Evolutionary conservation across 2,888 invertebrate species (phyloP).

Genomic region (Ferdinandea cuprea): DNA sequence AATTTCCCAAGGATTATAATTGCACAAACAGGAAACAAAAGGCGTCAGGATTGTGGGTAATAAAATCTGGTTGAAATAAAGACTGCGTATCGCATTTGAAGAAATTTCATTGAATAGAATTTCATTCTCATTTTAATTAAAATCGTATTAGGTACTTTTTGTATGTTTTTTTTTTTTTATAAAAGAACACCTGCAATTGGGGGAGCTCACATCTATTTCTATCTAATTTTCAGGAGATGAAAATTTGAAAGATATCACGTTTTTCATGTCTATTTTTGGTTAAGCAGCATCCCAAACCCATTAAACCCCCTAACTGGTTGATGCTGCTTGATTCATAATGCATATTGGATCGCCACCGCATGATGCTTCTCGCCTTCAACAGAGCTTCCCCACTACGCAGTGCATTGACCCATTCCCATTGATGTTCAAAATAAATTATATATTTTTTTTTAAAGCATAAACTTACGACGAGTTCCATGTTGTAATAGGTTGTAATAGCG

Average conservation of each 20-base stretch:
- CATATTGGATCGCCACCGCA: background rate
- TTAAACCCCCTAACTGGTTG: slow-evolving; percentile 17
- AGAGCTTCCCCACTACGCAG: slow-evolving; percentile 32
- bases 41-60: slow-evolving; percentile 35
- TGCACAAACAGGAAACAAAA: slow-evolving; percentile 52
- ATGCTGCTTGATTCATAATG: slow-evolving; percentile 4
- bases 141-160: too few relatives aligned
- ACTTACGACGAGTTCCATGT: background rate
- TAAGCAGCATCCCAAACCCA: background rate
- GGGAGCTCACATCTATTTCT: slow-evolving; percentile 9
- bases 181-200: slow-evolving; percentile 4
- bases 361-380: background rate
- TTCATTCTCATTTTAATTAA: slow-evolving; percentile 53
- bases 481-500: slow-evolving; percentile 13
- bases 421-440: slow-evolving; percentile 7
- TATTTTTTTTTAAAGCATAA: slow-evolving; percentile 33
- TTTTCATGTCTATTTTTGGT: slow-evolving; percentile 23
- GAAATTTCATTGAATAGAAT: slow-evolving; percentile 52
- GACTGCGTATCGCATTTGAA: too few relatives aligned
- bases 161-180: background rate
- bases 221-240: background rate
- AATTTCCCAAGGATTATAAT: slow-evolving; percentile 62
- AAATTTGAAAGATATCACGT: slow-evolving; percentile 11
- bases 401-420: slow-evolving; percentile 35
- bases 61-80: slow-evolving; percentile 14